Evolutionary conservation across 1,140 invertebrate genomes (phyloP).

Genomic region (Hesperophylax magnus): DNA sequence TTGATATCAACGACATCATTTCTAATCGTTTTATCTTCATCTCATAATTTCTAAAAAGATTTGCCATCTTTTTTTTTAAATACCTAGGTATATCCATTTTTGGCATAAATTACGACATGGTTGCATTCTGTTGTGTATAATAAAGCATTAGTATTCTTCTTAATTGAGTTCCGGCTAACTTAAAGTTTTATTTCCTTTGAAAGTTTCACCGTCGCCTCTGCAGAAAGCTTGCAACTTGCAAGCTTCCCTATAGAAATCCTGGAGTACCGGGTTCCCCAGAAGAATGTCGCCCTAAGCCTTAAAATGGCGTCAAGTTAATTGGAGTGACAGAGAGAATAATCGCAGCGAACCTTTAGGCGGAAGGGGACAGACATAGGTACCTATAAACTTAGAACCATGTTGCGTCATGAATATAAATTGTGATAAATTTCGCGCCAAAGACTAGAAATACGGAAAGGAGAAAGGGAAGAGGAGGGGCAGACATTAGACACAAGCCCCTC

Average conservation of each 20-base stretch:
- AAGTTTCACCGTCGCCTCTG: not conserved
- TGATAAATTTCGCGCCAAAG: conserved; percentile 68
- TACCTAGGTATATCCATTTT: not conserved
- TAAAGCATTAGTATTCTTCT: not conserved
- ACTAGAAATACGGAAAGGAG: not conserved
- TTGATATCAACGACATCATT: no score
- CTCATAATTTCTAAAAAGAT: no score
- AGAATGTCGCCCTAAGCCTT: conserved; percentile 48
- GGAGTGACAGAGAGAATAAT: conserved; percentile 48
- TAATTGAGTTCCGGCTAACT: not conserved
- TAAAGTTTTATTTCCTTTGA: not conserved
- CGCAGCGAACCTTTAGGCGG: conserved; percentile 10
- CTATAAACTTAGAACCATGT: conserved; percentile 59
- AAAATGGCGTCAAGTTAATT: conserved; percentile 51
- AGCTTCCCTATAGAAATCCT: not conserved
- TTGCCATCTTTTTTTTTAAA: no score
- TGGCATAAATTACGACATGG: not conserved
- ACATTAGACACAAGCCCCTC: conserved; percentile 1
- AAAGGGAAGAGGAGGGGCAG: not conserved
- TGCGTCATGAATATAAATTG: conserved; percentile 73
- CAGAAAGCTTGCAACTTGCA: conserved; percentile 6
- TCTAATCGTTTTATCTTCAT: no score
- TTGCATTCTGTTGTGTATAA: not conserved
- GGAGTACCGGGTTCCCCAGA: not conserved
- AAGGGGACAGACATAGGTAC: conserved; percentile 32